Evolutionary conservation across 2,888 invertebrate genomes (phyloP), one percentile per base, ranked within the genome.

Genomic region (Vesta saturnalis): DNA sequence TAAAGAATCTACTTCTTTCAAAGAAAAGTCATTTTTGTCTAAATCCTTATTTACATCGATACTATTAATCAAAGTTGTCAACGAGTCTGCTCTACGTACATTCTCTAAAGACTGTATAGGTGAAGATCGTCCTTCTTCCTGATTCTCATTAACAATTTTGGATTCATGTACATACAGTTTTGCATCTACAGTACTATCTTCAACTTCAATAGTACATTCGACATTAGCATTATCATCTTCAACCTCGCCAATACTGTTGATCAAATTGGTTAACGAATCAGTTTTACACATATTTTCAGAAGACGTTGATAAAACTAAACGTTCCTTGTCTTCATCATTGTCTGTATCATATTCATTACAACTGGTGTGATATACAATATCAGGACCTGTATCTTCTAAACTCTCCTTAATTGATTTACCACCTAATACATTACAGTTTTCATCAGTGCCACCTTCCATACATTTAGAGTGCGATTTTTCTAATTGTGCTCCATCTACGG

Each of bases 61-160:
- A n/a, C 52, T 52, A n/a, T 52, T 52, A 19, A 52, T 52, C 19
- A 52, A 21, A 52, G 18, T 52, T 52, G 52, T 43, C 43, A 43
- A 43, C 10, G 43, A 43, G 14, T 49, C 49, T 3, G 2, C 16
- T 1, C 18, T n/a, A n/a, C n/a, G n/a, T n/a, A n/a, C n/a, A n/a
- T n/a, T n/a, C n/a, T n/a, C n/a, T n/a, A n/a, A n/a, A n/a, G n/a
- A n/a, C n/a, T n/a, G n/a, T n/a, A n/a, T n/a, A n/a, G n/a, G n/a
- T n/a, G n/a, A n/a, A n/a, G n/a, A n/a, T n/a, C n/a, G n/a, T n/a
- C n/a, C n/a, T n/a, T n/a, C n/a, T n/a, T n/a, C n/a, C n/a, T n/a
- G n/a, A n/a, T n/a, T n/a, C n/a, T n/a, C n/a, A n/a, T n/a, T n/a
- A n/a, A n/a, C n/a, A n/a, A n/a, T n/a, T n/a, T n/a, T n/a, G n/a